These are phyloP conservation scores for Eupithecia centaureata DNA, from an alignment of 2,888 invertebrate genomes.

Conservation along the genomic window DNA sequence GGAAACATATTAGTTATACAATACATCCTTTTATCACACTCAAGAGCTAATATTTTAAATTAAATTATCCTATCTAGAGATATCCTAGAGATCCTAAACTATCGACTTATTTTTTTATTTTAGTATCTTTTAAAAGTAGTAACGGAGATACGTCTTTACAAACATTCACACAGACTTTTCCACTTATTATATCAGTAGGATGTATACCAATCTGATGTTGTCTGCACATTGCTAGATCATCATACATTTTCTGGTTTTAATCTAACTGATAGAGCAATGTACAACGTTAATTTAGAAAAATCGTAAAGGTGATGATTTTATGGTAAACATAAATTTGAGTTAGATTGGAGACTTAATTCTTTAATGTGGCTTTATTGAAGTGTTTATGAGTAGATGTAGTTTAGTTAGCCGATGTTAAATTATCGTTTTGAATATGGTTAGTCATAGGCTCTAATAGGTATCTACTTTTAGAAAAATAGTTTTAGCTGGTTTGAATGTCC, in stretches of 20 bases:
- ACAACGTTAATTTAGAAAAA: constrained; percentile 22
- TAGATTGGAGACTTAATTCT: constrained; percentile 79
- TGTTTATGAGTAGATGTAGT: constrained; percentile 62
- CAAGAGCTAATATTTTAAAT: no score
- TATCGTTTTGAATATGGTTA: constrained; percentile 2
- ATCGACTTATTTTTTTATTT: no score
- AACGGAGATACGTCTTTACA: no score
- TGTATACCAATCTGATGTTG: constrained; percentile 27
- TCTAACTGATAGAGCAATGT: constrained; percentile 31
- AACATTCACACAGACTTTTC: no score
- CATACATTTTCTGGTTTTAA: constrained; percentile 9
- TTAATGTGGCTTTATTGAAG: constrained; percentile 79
- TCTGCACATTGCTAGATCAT: constrained; percentile 28
- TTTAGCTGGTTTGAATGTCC: not conserved
- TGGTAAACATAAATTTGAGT: constrained; percentile 76
- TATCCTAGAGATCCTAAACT: no score
- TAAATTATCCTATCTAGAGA: no score
- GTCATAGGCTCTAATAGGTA: not conserved
- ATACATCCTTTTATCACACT: no score
- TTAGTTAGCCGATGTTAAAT: constrained; percentile 23
- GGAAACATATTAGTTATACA: no score
- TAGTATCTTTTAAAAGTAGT: no score
- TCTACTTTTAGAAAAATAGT: not conserved
- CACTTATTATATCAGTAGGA: no score
- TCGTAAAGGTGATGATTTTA: constrained; percentile 54